phyloP scores from a whole-genome alignment of 1,140 invertebrate species.

The Harpegnathos saltator region DNA sequence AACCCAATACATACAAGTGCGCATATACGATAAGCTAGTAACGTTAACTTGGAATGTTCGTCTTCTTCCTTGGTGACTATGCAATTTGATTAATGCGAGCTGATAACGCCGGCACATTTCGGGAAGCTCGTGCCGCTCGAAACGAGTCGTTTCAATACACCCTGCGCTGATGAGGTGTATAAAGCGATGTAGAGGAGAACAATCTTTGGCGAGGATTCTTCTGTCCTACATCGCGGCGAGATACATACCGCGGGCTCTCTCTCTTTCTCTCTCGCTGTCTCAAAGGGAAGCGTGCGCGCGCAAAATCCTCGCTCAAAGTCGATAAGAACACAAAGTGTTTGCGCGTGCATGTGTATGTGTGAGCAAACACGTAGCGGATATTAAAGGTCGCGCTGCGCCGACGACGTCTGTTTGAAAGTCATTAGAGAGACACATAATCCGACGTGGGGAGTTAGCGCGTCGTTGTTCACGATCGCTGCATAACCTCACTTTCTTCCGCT shows the following conservation, averaged over 20 bases:
- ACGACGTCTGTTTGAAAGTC: constrained; percentile 38
- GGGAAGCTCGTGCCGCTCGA: neutral
- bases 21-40: no score
- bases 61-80: constrained; percentile 5
- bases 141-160: constrained; percentile 4
- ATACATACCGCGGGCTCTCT: no score
- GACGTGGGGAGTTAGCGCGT: no score
- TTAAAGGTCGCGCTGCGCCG: neutral
- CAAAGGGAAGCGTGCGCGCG: neutral
- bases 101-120: constrained; percentile 9
- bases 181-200: neutral
- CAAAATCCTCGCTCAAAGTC: neutral
- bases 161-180: no score
- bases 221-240: neutral
- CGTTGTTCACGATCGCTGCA: no score
- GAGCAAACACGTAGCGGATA: neutral
- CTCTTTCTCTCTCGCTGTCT: no score
- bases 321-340: constrained; percentile 4
- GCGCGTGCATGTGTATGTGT: no score
- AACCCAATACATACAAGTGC: no score
- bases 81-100: constrained; percentile 20
- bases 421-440: constrained; percentile 25
- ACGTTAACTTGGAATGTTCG: constrained; percentile 11
- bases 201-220: constrained; percentile 7
- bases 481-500: no score